Evolutionary conservation across 2,113 vertebrate genomes (phyloP).

Genomic region (Capricornis sumatraensis): DNA sequence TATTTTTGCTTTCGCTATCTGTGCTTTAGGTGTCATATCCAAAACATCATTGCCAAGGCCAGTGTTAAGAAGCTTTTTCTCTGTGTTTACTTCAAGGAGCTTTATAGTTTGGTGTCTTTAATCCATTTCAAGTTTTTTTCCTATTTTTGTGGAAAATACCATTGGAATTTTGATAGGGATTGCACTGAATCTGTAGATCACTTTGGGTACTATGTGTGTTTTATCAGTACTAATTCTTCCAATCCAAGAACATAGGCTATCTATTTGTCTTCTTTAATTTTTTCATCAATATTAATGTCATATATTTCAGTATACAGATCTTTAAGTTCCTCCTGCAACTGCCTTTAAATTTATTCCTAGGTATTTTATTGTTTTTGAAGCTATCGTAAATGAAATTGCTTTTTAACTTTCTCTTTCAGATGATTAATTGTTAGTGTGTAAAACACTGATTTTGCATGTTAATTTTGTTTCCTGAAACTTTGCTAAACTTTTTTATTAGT

Average conservation of each 20-base stretch:
- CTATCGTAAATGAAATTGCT: not conserved
- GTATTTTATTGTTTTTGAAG: not conserved
- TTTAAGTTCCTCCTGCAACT: not conserved
- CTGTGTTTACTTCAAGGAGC: not conserved
- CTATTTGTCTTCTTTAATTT: not conserved
- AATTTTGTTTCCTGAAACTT: not conserved
- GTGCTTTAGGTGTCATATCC: not conserved
- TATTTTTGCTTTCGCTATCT: not conserved
- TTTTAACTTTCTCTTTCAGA: not conserved
- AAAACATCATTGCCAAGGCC: not conserved
- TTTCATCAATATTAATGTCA: not conserved
- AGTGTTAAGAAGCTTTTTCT: not conserved
- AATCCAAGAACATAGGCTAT: not conserved
- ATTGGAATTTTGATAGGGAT: not conserved
- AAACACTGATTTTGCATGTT: not conserved
- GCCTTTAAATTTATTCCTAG: not conserved
- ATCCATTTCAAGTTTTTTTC: not conserved
- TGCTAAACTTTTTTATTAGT: not conserved
- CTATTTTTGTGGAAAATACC: not conserved
- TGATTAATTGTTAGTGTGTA: not conserved
- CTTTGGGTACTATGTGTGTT: not conserved
- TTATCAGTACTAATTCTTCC: not conserved
- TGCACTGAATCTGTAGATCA: not conserved
- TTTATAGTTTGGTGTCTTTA: not conserved
- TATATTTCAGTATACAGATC: not conserved